Conservation (phyloP, 2,113 vertebrate genomes). For the Dromas ardeola region DNA sequence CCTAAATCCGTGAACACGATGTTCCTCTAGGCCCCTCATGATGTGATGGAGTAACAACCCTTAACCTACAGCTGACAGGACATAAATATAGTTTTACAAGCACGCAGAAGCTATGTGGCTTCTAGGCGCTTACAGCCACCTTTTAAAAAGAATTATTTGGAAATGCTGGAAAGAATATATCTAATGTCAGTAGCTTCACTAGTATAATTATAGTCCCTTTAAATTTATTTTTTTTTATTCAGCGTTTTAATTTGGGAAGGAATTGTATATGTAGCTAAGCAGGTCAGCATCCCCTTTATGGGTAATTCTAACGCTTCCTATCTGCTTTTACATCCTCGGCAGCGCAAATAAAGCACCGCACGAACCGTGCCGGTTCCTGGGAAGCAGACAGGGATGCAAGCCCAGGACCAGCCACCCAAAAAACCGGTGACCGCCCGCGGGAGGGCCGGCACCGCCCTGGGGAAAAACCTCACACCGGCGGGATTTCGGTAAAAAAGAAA, state of each 20-base stretch:
- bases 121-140: no score
- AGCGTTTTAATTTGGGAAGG: not conserved
- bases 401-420: not conserved
- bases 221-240: no score
- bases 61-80: not conserved
- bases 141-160: not conserved
- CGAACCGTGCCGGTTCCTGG: not conserved
- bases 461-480: not conserved
- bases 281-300: not conserved
- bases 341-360: not conserved
- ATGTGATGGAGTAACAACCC: not conserved
- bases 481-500: not conserved
- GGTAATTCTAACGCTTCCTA: not conserved
- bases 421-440: rapidly evolving
- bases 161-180: not conserved
- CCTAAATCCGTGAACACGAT: not conserved
- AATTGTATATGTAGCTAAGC: not conserved
- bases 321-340: not conserved
- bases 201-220: not conserved
- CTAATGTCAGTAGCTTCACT: not conserved
- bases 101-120: not conserved
- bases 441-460: rapidly evolving
- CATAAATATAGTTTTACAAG: not conserved
- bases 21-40: not conserved
- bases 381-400: not conserved